phyloP scores from a whole-genome alignment of 2,797 vertebrate species.

The Synanceia verrucosa region DNA sequence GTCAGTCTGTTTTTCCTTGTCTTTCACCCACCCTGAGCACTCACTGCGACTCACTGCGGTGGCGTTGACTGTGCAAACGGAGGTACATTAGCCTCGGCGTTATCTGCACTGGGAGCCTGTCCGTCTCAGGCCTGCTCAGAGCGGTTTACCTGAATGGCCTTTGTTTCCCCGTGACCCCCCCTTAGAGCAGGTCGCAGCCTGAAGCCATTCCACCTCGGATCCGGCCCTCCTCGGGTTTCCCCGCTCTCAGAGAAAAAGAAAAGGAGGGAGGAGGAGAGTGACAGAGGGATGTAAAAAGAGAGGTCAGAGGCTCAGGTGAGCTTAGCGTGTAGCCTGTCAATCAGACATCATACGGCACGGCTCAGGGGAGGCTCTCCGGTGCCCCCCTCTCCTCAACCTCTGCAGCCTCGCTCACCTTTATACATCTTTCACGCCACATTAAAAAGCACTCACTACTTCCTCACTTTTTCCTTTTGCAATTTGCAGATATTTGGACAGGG shows the following conservation, averaged over 20 bases:
- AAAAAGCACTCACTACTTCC: slow-evolving; percentile 15
- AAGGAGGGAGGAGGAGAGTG: slow-evolving; percentile 34
- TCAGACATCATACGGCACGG: slow-evolving; percentile 65
- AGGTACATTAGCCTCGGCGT: slow-evolving; percentile 72
- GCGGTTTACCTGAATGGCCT: slow-evolving; percentile 82
- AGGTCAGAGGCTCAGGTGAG: slow-evolving; percentile 79
- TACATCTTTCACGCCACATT: slow-evolving; percentile 38
- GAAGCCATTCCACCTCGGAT: slow-evolving; percentile 79
- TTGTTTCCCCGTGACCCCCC: slow-evolving; percentile 79
- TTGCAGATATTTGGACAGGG: slow-evolving; percentile 29
- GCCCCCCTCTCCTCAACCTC: slow-evolving; percentile 46
- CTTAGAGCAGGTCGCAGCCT: slow-evolving; percentile 77
- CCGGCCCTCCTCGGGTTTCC: slow-evolving; percentile 80
- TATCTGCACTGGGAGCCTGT: slow-evolving; percentile 76
- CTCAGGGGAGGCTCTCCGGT: slow-evolving; percentile 60
- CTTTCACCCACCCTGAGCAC: slow-evolving; percentile 31
- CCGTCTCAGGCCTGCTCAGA: slow-evolving; percentile 68
- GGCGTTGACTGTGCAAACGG: slow-evolving; percentile 66
- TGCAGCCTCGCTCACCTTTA: slow-evolving; percentile 30
- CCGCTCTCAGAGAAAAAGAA: slow-evolving; percentile 43
- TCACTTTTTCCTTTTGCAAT: slow-evolving; percentile 1
- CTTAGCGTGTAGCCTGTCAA: slow-evolving; percentile 78
- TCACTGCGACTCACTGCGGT: slow-evolving; percentile 6
- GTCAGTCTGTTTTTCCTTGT: slow-evolving; percentile 69
- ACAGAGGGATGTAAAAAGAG: slow-evolving; percentile 56